Base-by-base conservation (phyloP, 1,140 invertebrate genomes). In the Ganaspis sp. region DNA sequence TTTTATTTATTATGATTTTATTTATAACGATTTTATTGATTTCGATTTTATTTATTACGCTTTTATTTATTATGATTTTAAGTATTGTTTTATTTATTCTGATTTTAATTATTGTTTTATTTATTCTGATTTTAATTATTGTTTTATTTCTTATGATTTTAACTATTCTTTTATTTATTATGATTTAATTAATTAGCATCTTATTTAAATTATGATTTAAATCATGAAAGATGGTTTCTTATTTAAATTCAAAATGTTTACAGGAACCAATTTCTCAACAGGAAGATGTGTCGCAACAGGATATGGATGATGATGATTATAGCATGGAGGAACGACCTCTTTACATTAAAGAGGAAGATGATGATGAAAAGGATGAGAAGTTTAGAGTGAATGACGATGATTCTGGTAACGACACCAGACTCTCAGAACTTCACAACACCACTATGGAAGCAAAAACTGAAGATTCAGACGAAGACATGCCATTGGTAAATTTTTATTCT, bases 401-500 rank as follows among this genome's bases (percentile, higher is more conserved):
- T 8, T 87, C 84, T 6, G 87, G 80, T 42, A 91, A 91, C 76
- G 88, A 90, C 21, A 91, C 90, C 12, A 87, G 89, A 80, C 75
- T 91, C n/a, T 91, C 90, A 49, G 88, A 91, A 74, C 86, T 90
- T 29, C 90, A 90, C 71, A 90, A 92, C 73, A 90, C 87, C 42
- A 91, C 90, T n/a, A 5, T 91, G 4, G 45, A 49, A 17, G 45
- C n/a, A 4, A 90, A 90, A 84, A 87, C 90, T 75, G 86, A 91
- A 84, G 92, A 94, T 11, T 93, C 93, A 82, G 95, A 96, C 80
- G 96, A 97, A 89, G 96, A 97, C 91, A 87, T 94, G 64, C 96
- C 96, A 76, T 89, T 96, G 92, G 95, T 96, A 92, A 58, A 26
- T 73, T 26, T 64, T 69, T 58, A 9, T 21, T 76, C 15, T 11